Evolutionary conservation across 92 coral and sea anemone genomes (phyloP), one percentile per base, ranked within the genome.

Genomic region (Epizoanthus scotinus): DNA sequence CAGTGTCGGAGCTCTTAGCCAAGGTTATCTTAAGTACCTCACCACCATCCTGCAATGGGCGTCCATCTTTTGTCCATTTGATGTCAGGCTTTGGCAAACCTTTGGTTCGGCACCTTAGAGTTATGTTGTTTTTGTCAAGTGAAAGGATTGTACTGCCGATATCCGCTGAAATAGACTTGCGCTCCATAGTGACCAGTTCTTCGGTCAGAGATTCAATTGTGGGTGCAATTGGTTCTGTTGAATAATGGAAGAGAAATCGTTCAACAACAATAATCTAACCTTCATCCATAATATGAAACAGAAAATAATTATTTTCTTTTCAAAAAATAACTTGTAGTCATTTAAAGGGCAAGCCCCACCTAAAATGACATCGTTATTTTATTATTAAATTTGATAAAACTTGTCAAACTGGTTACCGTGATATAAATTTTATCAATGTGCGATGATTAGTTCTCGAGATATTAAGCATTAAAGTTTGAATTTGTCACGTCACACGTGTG

Each of bases 41-140:
- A 22, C 83, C 85, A 57, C 81, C 82, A n/a, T 73, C 57, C 65
- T 59, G 84, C 75, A 92, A 56, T 27, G 42, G 27, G 21, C 57
- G 74, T 27, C 92, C 97, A 63, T 82, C 87, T 79, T 78, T 87
- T 20, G 58, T 67, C 97, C 97, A 94, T 68, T 86, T 63, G 59
- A 91, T 89, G 19, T 70, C 75, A 44, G 98, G 98, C 69, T 53
- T 81, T 61, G 98, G 98, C 20, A 79, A 55, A 34, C 98, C 98
- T 58, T 79, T 80, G 17, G 82, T 94, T 29, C 78, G 78, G 78
- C 98, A 94, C 61, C 78, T 67, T 31, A 91, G 72, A 57, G 93
- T 86, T 63, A 91, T 84, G 77, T 81, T 86, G 62, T 89, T 91
- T 44, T 88, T 78, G 22, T 86, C 83, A 13, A 90, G 85, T 55